phyloP scores from a whole-genome alignment of 2,888 invertebrate genomes.

The Colostygia pectinataria region DNA sequence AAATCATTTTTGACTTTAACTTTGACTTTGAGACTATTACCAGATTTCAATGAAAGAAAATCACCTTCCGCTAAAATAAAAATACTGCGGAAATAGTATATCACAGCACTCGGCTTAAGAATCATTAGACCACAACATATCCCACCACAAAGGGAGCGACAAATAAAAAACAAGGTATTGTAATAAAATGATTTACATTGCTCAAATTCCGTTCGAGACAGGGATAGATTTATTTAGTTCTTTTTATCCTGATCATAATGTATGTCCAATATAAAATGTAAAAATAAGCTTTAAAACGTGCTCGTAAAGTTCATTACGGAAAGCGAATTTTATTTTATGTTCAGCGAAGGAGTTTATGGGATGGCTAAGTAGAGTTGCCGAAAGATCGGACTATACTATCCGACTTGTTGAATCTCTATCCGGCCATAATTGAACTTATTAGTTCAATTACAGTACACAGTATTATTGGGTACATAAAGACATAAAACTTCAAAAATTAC shows the following conservation, averaged over 20 bases:
- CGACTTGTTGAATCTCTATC: not conserved
- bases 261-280: constrained; percentile 68
- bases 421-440: not conserved
- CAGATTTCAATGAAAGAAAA: no score
- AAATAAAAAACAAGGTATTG: constrained; percentile 71
- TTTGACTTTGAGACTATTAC: no score
- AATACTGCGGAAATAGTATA: constrained; percentile 29
- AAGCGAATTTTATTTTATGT: constrained; percentile 67
- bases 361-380: constrained; percentile 30
- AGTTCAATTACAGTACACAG: no score
- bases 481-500: no score
- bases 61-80: constrained; percentile 11
- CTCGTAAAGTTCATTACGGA: constrained; percentile 60
- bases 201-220: constrained; percentile 75
- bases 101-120: constrained; percentile 37
- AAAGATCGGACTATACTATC: constrained; percentile 26
- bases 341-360: constrained; percentile 58
- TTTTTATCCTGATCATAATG: constrained; percentile 77
- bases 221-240: constrained; percentile 74
- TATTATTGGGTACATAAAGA: no score
- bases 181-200: constrained; percentile 81
- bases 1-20: no score
- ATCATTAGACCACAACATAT: constrained; percentile 57
- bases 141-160: constrained; percentile 65
- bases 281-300: constrained; percentile 51